Percentiles rank a stretch among this genome's conserved stretches.
Evolutionary conservation across 2,888 invertebrate genomes (phyloP).

Genomic region (Pterobdella sp.): DNA sequence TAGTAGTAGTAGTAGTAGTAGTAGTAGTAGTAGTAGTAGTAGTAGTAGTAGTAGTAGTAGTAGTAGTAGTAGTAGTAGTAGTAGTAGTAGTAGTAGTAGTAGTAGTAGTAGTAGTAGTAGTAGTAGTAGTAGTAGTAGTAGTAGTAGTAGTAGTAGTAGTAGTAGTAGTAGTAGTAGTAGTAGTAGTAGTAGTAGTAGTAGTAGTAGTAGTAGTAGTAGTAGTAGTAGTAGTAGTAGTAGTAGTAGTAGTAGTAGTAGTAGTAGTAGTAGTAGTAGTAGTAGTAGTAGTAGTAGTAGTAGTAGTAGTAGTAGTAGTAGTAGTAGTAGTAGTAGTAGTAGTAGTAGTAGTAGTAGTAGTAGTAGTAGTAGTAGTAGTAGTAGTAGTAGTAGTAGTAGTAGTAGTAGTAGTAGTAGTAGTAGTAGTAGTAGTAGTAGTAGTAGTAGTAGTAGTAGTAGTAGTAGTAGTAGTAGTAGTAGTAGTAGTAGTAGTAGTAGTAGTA

Average conservation of each 20-base stretch:
- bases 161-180: conserved; percentile 19
- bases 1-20: not conserved
- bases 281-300: not conserved
- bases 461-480: not conserved
- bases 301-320: not conserved
- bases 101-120: conserved; percentile 19
- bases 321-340: not conserved
- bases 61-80: conserved; percentile 16
- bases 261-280: not conserved
- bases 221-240: not conserved
- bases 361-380: not conserved
- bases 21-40: not conserved
- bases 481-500: not conserved
- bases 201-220: not conserved
- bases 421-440: not conserved
- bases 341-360: not conserved
- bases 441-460: not conserved
- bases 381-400: not conserved
- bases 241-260: not conserved
- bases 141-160: conserved; percentile 12
- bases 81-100: conserved; percentile 16
- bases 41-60: not conserved
- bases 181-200: conserved; percentile 13
- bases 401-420: conserved; percentile 1
- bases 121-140: conserved; percentile 6